These are phyloP conservation scores for Xestia sexstrigata DNA, from an alignment of 2,888 invertebrate species.

Conservation along the genomic window DNA sequence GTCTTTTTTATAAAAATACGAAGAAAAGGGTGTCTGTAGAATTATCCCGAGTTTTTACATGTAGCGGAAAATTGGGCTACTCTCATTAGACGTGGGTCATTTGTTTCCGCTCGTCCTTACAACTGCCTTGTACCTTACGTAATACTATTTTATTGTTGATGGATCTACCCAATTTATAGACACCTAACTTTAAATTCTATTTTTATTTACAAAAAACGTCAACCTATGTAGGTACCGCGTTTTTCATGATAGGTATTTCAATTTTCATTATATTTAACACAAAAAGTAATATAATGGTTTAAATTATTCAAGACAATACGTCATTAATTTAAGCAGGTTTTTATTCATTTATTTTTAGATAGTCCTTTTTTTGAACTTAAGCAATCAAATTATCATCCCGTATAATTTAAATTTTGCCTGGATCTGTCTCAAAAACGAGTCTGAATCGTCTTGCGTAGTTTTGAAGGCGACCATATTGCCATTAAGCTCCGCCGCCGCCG, in stretches of 20 bases:
- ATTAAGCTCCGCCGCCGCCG: no score
- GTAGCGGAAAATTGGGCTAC: conserved; percentile 82
- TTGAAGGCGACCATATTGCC: no score
- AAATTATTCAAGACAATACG: background rate
- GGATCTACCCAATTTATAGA: conserved; percentile 50
- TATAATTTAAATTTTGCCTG: background rate
- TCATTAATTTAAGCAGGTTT: background rate
- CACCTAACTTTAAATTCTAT: conserved; percentile 30
- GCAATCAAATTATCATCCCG: background rate
- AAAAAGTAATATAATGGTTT: background rate
- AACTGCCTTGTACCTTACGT: conserved; percentile 57
- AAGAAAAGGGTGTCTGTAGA: conserved; percentile 72
- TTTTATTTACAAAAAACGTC: background rate
- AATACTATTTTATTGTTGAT: conserved; percentile 65
- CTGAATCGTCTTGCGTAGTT: background rate
- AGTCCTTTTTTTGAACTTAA: background rate
- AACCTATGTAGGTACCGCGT: background rate
- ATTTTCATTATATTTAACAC: background rate
- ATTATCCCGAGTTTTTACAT: conserved; percentile 76
- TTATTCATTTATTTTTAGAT: background rate
- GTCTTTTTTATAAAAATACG: conserved; percentile 44
- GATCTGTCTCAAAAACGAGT: background rate
- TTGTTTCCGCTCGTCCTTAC: conserved; percentile 73
- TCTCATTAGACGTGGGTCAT: conserved; percentile 80
- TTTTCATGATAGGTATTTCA: background rate